Base-by-base conservation (phyloP, 2,888 invertebrate genomes). In the Timandra comae region DNA sequence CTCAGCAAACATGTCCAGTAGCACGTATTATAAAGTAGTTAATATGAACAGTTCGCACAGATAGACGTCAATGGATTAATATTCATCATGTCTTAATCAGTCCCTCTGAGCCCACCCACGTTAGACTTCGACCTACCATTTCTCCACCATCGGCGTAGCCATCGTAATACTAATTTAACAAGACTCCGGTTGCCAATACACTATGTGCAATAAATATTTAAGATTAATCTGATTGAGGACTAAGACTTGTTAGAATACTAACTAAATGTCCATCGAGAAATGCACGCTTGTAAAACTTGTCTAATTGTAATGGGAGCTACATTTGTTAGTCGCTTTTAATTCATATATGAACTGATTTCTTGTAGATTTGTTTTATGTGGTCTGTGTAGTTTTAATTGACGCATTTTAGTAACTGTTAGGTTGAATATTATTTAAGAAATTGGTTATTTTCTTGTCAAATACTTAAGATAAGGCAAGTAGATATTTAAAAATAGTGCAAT, bases 121-220 rank as follows among this genome's bases (percentile, higher is more conserved):
- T 72, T 55, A 70, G 63, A 43, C 49, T 38, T 33, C 51, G 46
- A 64, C 62, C 65, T 58, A 68, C 73, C 67, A 73, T 79, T 80
- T 72, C 75, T 66, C 73, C 72, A 76, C 74, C 81, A 84, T 81
- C 82, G 63, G 74, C 55, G 71, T 56, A 63, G 56, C 70, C 74
- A 82, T 81, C 76, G 63, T 79, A 74, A 85, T 84, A 82, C 85
- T 81, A 85, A 85, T 85, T 82, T 72, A 70, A 49, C 63, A 51
- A 58, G 69, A 54, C 70, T 68, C 65, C 63, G 65, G 65, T 68
- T 76, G 66, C 77, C 73, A 74, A 71, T 70, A 61, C 65, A 65
- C 71, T 71, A 68, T 82, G 78, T 70, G 79, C 78, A 85, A 84
- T 85, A 84, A 85, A 84, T 85, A 85, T 84, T 84, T 82, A 79